These are phyloP conservation scores for Drosophila tsacasi DNA, from an alignment of 1,140 invertebrate genomes.

Conservation along the genomic window DNA sequence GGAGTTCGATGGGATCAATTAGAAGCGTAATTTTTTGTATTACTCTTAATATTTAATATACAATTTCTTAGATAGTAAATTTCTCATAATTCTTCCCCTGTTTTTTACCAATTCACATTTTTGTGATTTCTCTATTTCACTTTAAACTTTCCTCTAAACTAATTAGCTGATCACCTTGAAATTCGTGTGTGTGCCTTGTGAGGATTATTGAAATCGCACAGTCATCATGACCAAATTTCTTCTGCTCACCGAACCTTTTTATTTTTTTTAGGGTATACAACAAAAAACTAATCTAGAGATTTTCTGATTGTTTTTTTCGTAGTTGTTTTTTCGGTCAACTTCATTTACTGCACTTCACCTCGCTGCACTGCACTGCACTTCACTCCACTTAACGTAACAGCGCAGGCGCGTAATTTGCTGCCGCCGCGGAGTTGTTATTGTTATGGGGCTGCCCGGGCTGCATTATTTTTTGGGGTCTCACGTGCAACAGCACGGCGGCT, in stretches of 20 bases:
- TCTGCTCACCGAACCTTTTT: not conserved
- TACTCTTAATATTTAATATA: too few species aligned
- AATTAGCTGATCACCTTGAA: slow-evolving; percentile 2
- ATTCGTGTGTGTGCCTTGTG: not conserved
- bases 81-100: too few species aligned
- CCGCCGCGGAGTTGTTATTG: slow-evolving; percentile 37
- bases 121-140: not conserved
- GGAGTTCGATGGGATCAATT: too few species aligned
- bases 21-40: too few species aligned
- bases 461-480: slow-evolving; percentile 52
- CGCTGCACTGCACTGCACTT: slow-evolving; percentile 29
- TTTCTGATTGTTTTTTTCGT: slow-evolving; percentile 12
- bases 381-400: slow-evolving; percentile 26
- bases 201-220: not conserved
- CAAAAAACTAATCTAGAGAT: not conserved
- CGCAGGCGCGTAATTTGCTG: slow-evolving; percentile 68
- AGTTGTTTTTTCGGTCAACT: slow-evolving; percentile 25
- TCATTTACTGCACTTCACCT: slow-evolving; percentile 45
- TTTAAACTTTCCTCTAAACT: not conserved
- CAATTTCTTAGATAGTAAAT: too few species aligned
- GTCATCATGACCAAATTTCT: slow-evolving; percentile 17
- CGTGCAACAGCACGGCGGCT: slow-evolving; percentile 44
- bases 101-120: not conserved
- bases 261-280: slow-evolving; percentile 6
- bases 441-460: slow-evolving; percentile 34